phyloP scores from a whole-genome alignment of 2,113 vertebrate species.

The Podocnemis expansa region DNA sequence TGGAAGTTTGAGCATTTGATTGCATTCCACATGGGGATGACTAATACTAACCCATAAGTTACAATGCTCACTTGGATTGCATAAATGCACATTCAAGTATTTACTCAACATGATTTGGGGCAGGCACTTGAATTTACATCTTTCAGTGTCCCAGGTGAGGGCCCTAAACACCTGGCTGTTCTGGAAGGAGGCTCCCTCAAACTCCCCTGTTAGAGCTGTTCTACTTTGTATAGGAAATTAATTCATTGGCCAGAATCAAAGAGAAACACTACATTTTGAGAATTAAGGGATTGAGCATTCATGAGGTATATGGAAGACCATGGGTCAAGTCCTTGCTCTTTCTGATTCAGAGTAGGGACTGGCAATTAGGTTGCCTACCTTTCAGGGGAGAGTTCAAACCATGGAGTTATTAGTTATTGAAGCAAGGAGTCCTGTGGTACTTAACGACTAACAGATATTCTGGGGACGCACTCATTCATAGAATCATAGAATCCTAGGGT shows the following conservation, averaged over 20 bases:
- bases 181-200: background rate
- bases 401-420: background rate
- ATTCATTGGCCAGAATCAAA: background rate
- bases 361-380: background rate
- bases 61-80: background rate
- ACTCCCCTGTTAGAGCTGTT: background rate
- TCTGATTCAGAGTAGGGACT: background rate
- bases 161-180: background rate
- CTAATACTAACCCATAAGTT: background rate
- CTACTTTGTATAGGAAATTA: background rate
- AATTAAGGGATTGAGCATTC: background rate
- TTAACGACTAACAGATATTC: too few species aligned
- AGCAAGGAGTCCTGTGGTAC: too few species aligned
- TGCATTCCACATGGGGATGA: background rate
- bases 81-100: background rate
- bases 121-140: background rate
- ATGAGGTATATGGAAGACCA: too few species aligned
- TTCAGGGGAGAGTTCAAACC: background rate
- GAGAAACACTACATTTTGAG: background rate
- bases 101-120: background rate
- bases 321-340: background rate
- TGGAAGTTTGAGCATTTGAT: background rate
- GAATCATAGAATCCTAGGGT: too few species aligned
- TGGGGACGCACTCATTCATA: background rate
- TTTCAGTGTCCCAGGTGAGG: background rate